Conservation (phyloP, 2,113 vertebrate species). For the Nyctibius bracteatus region DNA sequence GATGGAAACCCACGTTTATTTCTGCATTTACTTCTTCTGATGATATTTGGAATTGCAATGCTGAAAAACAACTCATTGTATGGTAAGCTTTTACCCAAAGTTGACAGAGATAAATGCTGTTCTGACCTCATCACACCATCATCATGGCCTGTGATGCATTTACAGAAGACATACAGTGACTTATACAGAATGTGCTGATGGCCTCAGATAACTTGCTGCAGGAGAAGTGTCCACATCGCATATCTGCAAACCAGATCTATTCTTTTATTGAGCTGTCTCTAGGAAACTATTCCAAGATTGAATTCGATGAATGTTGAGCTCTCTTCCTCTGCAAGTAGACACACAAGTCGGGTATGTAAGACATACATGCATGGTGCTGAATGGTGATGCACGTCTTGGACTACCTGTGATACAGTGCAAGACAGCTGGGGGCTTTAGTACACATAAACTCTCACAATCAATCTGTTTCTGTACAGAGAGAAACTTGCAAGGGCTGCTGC, state of each 20-base stretch:
- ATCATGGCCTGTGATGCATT: not conserved
- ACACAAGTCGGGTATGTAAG: not conserved
- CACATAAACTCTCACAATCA: not conserved
- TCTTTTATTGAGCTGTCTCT: not conserved
- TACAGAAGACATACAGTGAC: fast-evolving
- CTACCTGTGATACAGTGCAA: not conserved
- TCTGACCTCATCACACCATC: not conserved
- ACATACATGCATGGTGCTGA: not conserved
- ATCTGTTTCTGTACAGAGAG: not conserved
- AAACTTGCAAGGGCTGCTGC: not conserved
- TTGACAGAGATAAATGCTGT: not conserved
- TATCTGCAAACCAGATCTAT: not conserved
- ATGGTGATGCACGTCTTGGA: not conserved
- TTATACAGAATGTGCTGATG: not conserved
- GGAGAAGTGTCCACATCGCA: not conserved
- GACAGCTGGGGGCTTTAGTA: not conserved
- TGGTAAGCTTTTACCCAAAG: not conserved
- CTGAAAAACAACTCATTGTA: not conserved
- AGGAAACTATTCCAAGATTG: not conserved
- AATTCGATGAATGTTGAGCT: not conserved
- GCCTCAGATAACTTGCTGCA: not conserved
- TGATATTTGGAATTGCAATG: not conserved
- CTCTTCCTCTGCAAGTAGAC: not conserved
- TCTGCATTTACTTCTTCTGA: not conserved
- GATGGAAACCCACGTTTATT: not conserved